These are phyloP conservation scores for Cerastoderma edule DNA, from an alignment of 2,888 invertebrate genomes.

Conservation along the genomic window DNA sequence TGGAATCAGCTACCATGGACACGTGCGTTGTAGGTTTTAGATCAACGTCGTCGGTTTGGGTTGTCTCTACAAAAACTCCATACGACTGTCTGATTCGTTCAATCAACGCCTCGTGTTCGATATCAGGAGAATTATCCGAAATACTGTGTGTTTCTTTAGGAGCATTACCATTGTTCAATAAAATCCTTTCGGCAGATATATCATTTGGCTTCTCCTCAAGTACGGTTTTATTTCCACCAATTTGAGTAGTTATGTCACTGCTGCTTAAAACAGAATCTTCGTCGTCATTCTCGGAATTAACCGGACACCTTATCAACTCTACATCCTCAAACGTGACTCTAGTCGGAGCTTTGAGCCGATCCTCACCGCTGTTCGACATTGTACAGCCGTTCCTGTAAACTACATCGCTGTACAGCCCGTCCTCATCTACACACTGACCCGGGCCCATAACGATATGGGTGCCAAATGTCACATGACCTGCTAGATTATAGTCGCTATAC, in stretches of 20 bases:
- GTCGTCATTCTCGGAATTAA: neutral
- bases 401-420: neutral
- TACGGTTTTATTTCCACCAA: neutral
- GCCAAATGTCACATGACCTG: neutral
- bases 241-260: neutral
- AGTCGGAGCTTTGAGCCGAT: neutral
- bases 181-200: neutral
- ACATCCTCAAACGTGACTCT: neutral
- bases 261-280: neutral
- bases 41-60: neutral
- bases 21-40: neutral
- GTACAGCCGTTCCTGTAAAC: neutral
- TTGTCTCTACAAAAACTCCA: neutral
- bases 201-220: neutral
- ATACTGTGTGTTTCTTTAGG: neutral
- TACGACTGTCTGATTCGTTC: constrained; percentile 4
- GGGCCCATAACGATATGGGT: neutral
- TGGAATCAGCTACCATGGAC: neutral
- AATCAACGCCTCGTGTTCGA: neutral
- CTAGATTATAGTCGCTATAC: too few relatives aligned
- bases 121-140: neutral
- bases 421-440: neutral
- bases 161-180: neutral
- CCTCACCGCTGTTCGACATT: too few relatives aligned
- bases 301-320: neutral